Evolutionary conservation across 2,888 invertebrate species (phyloP), one percentile per base, ranked within the genome.

Genomic region (Periphyllus acericola): DNA sequence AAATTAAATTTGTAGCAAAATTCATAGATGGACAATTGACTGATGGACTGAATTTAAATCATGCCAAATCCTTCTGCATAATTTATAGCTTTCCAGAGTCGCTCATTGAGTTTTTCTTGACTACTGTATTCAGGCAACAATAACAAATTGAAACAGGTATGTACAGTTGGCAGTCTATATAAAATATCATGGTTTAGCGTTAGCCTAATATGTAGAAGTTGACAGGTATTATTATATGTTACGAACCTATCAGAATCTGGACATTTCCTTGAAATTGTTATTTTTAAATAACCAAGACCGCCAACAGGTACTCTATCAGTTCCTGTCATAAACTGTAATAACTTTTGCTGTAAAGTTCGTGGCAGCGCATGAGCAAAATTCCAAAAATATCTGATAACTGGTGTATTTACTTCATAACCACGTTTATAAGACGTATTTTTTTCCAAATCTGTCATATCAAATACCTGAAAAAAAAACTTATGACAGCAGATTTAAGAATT

Each of bases 41-140:
- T 86, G n/a, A n/a, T n/a, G n/a, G n/a, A n/a, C n/a, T n/a, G n/a
- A n/a, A n/a, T n/a, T n/a, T 94, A 97, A 92, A 97, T 94, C 96
- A 98, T 97, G 90, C 98, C 98, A 92, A 98, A 98, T 89, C 98
- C 98, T 93, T 98, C 97, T 25, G 97, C 97, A 92, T 98, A 97
- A 91, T 95, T 96, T 90, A 99, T 98, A 80, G 98, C 98, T 92
- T 98, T 98, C 90, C 97, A 93, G 89, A 98, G 93, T 91, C 98
- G 94, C 91, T 98, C 98, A 91, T 95, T 94, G 14, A 98, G 93
- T 92, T 98, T 98, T 86, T 96, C 96, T 92, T 95, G 95, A 90
- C 93, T 94, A 82, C 93, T 94, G 91, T 98, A 98, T 91, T 98
- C 98, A 0, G 98, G 98, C 89, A 98, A 93, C 19, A 98, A 93